These are phyloP conservation scores for Bombus turneri DNA, from an alignment of 1,140 invertebrate genomes.

Conservation along the genomic window DNA sequence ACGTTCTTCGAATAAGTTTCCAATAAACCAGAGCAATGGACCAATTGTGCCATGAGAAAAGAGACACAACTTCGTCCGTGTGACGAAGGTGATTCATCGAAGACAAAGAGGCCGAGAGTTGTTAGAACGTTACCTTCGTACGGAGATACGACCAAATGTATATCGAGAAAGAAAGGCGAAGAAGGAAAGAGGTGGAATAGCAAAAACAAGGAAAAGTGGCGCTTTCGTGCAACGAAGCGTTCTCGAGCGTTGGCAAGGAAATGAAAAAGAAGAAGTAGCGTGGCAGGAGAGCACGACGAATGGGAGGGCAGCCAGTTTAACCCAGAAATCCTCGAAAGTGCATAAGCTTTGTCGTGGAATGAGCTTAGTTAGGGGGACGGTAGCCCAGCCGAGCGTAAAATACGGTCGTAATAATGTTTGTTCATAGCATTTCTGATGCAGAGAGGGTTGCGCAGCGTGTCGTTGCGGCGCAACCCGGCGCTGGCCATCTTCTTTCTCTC, in stretches of 20 bases:
- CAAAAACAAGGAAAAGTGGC: constrained; percentile 59
- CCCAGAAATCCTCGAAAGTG: constrained; percentile 65
- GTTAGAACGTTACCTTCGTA: constrained; percentile 8
- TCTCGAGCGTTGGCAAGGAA: constrained; percentile 56
- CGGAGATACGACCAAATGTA: background rate
- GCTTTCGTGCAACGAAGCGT: constrained; percentile 56
- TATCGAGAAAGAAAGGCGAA: background rate
- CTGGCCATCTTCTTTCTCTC: background rate
- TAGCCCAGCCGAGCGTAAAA: constrained; percentile 67
- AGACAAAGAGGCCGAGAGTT: background rate
- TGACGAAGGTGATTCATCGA: background rate
- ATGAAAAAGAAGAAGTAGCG: constrained; percentile 41
- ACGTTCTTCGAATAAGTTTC: background rate
- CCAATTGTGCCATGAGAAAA: background rate
- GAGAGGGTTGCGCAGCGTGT: constrained; percentile 17
- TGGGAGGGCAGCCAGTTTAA: constrained; percentile 39
- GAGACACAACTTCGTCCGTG: background rate
- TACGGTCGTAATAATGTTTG: constrained; percentile 69
- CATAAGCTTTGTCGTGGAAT: constrained; percentile 73
- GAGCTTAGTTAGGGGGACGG: constrained; percentile 70
- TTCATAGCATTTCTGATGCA: constrained; percentile 54
- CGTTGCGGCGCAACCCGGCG: background rate
- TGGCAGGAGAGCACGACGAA: background rate
- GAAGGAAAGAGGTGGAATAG: background rate
- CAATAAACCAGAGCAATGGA: background rate